phyloP scores from a whole-genome alignment of 2,888 invertebrate genomes.

The Lingula anatina region DNA sequence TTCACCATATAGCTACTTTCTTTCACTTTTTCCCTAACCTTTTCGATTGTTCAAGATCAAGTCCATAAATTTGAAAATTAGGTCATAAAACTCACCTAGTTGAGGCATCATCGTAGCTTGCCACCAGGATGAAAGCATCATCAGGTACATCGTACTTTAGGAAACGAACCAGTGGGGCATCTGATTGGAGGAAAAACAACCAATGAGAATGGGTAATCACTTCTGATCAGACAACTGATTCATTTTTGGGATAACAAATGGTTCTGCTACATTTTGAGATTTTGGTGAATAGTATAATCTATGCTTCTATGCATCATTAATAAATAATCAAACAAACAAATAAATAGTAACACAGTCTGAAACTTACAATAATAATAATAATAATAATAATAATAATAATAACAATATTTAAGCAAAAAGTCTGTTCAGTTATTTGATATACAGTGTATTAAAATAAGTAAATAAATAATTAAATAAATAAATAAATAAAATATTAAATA shows the following conservation, averaged over 20 bases:
- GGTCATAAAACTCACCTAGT: conserved; percentile 26
- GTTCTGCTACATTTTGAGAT: no score
- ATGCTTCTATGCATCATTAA: neutral
- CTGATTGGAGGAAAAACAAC: conserved; percentile 26
- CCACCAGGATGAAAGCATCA: conserved; percentile 30
- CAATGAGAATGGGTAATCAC: neutral
- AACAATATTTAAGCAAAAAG: no score
- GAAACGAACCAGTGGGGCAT: conserved; percentile 33
- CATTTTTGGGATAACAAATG: no score
- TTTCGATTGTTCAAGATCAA: neutral
- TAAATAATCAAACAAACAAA: neutral
- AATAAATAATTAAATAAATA: no score
- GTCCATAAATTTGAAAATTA: neutral
- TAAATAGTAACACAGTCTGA: neutral
- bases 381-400: no score
- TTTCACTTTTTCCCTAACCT: neutral
- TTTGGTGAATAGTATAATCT: no score
- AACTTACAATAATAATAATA: no score
- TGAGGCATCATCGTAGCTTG: conserved; percentile 46
- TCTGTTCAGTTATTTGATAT: neutral
- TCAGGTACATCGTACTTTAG: conserved; percentile 34
- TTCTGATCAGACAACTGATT: conserved; percentile 1
- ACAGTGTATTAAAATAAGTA: no score
- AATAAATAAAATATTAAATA: no score
- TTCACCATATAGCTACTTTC: no score